phyloP scores from a whole-genome alignment of 2,888 invertebrate species.

The Fragum sueziense region DNA sequence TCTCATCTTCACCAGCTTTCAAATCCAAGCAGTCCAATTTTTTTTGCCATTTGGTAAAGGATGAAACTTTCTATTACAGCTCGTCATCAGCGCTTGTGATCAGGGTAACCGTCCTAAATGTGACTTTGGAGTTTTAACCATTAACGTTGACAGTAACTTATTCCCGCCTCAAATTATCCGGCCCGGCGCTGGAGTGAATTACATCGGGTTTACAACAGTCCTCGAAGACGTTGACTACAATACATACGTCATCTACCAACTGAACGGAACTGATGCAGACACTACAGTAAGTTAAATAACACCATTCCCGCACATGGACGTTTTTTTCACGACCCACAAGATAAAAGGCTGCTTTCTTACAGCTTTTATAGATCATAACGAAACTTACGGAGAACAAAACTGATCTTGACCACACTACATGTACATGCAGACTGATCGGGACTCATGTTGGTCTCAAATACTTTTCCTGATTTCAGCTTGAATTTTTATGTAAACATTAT shows the following conservation, averaged over 20 bases:
- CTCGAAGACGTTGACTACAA: conserved; percentile 40
- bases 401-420: too few relatives aligned
- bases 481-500: too few relatives aligned
- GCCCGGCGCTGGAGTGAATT: conserved; percentile 41
- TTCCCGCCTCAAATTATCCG: conserved; percentile 62
- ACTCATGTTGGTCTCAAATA: too few relatives aligned
- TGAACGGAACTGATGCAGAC: conserved; percentile 62
- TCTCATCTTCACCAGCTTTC: too few relatives aligned
- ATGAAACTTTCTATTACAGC: conserved; percentile 30
- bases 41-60: neutral
- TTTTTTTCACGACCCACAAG: too few relatives aligned
- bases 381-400: too few relatives aligned
- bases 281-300: conserved; percentile 49
- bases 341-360: too few relatives aligned
- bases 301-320: too few relatives aligned
- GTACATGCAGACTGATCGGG: too few relatives aligned
- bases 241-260: conserved; percentile 22
- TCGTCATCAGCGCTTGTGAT: conserved; percentile 64
- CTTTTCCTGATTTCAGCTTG: too few relatives aligned
- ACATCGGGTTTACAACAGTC: conserved; percentile 38
- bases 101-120: conserved; percentile 43
- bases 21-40: too few relatives aligned
- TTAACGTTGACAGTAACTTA: conserved; percentile 68
- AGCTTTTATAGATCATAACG: too few relatives aligned
- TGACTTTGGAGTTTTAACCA: conserved; percentile 49